A percentile compares a stretch with the other conserved stretches of the same genome.
These are phyloP conservation scores for Noctua pronuba DNA, from an alignment of 2,888 invertebrate genomes.

Conservation along the genomic window DNA sequence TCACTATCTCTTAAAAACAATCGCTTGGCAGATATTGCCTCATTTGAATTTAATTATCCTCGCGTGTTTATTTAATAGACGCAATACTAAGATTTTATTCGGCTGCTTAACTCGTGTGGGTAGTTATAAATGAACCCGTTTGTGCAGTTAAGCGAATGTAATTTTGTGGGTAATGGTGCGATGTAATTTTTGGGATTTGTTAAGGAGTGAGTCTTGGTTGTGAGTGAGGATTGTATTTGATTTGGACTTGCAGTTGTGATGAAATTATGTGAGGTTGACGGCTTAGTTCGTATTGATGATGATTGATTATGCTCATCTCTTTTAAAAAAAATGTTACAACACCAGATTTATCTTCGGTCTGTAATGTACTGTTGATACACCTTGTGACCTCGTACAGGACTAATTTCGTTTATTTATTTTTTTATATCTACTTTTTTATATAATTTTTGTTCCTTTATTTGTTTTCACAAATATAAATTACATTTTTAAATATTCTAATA, in stretches of 20 bases:
- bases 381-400: no score
- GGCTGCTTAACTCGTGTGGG: slow-evolving; percentile 54
- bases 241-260: background rate
- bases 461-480: no score
- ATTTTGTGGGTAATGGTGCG: slow-evolving; percentile 41
- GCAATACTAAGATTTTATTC: slow-evolving; percentile 62
- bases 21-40: slow-evolving; percentile 68
- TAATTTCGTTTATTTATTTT: no score
- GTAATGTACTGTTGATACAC: no score
- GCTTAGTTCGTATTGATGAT: background rate
- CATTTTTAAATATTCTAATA: no score
- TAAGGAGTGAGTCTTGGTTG: background rate
- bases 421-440: no score
- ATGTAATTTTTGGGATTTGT: slow-evolving; percentile 37
- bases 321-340: no score
- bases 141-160: slow-evolving; percentile 42
- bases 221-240: background rate
- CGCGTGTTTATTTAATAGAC: slow-evolving; percentile 63
- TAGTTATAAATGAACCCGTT: slow-evolving; percentile 61
- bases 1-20: slow-evolving; percentile 56
- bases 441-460: no score
- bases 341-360: no score
- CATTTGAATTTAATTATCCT: slow-evolving; percentile 78
- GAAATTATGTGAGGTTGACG: background rate
- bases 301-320: no score